Base-by-base conservation (phyloP, 2,113 vertebrate genomes). In the Pseudonaja textilis region DNA sequence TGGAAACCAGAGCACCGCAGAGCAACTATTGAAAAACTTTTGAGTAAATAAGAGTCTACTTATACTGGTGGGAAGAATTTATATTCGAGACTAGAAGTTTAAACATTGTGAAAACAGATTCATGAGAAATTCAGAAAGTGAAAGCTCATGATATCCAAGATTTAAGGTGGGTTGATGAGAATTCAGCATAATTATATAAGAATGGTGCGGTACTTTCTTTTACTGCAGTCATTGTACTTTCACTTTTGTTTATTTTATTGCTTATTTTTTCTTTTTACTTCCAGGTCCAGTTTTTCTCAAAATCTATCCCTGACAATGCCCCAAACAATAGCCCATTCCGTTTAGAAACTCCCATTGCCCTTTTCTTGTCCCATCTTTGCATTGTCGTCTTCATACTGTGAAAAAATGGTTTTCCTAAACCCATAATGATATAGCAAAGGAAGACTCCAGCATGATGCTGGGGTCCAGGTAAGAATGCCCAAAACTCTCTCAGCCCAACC, bases 31-130 rank as follows among this genome's bases (percentile, higher is more conserved):
- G 57, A 85, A 88, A 93, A 29, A 90, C 91, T 6, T 55, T 5
- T 89, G 20, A 52, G 0, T 59, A 89, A 93, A 50, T 2, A 25
- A 85, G 18, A 45, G 45, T 93, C 42, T 89, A 92, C 64, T 50
- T 16, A 92, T 56, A 11, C 3, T 29, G 39, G 26, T 61, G 93
- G n/a, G 34, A 55, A 89, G 91, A 89, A 34, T 95, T 93, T 96
- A 94, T 90, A 94, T 92, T 95, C 91, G 91, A 94, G 93, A 94
- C 92, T 91, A 94, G 85, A 93, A 87, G 69, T 95, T 64, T 34
- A 92, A 94, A 26, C 61, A 23, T 61, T 91, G 86, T 52, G 86
- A 61, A 87, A 90, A 95, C 94, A 96, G 93, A 95, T 85, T 93
- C 95, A 91, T 93, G 25, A 86, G 89, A 54, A 95, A 95, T 93